A percentile compares a stretch with the other conserved stretches of the same genome.
These are phyloP conservation scores for Leptothorax acervorum DNA, from an alignment of 2,888 invertebrate genomes.

Conservation along the genomic window DNA sequence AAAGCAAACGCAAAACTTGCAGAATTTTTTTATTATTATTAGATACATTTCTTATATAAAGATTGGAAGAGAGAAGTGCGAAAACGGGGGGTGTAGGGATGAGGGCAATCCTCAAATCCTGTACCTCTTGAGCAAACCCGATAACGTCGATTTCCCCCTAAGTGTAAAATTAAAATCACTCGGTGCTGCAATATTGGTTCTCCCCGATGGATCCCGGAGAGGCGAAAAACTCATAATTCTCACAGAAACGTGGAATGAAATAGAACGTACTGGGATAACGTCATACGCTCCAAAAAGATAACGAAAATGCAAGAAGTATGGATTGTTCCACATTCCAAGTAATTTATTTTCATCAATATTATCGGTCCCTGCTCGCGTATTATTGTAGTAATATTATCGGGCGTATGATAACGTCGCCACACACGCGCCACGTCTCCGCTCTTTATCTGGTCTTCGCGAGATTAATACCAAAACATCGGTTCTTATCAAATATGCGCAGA, in stretches of 20 bases:
- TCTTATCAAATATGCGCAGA: constrained; percentile 28
- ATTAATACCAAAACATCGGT: constrained; percentile 12
- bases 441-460: constrained; percentile 9
- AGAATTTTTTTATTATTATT: constrained; percentile 19
- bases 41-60: not conserved
- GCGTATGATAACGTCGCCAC: constrained; percentile 29
- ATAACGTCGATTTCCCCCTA: constrained; percentile 65
- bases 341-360: constrained; percentile 39
- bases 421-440: not conserved
- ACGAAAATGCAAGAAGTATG: not conserved
- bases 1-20: not conserved
- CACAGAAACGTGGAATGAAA: constrained; percentile 12
- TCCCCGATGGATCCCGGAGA: constrained; percentile 49
- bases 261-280: constrained; percentile 46
- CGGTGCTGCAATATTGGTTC: constrained; percentile 65
- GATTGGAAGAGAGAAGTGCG: not conserved
- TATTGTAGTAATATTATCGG: constrained; percentile 40
- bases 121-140: constrained; percentile 61
- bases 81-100: constrained; percentile 7
- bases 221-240: constrained; percentile 60
- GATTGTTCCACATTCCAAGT: constrained; percentile 34
- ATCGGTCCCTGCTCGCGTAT: constrained; percentile 3
- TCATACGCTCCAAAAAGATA: constrained; percentile 28
- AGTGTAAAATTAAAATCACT: constrained; percentile 71
- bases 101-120: constrained; percentile 43